Base-by-base conservation (phyloP, 2,888 invertebrate genomes). In the Microdon myrmicae region DNA sequence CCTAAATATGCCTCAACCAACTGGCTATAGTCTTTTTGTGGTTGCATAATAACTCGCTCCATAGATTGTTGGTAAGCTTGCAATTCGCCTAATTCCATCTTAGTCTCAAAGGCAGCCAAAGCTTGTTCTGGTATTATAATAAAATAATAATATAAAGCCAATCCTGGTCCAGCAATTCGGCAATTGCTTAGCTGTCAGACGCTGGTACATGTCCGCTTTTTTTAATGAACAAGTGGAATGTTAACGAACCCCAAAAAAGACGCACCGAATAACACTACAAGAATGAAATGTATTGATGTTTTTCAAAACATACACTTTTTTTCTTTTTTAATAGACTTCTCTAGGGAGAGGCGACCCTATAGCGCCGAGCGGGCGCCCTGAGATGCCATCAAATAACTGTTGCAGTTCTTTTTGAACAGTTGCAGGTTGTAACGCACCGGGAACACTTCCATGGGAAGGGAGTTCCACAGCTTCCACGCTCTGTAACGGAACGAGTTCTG, bases 1-100 rank as follows among this genome's bases (percentile, higher is more conserved):
- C 91, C 90, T 79, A 95, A 95, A 79, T 94, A 93, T 3, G 92
- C 90, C 71, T 89, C 88, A 8, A 93, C 89, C 79, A 94, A 94
- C 73, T 92, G 90, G 66, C 88, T 86, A 79, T 91, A 95, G 76
- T 92, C 92, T 32, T 88, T 84, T 70, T 92, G 89, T 3, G 96
- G 96, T 53, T 91, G 88, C 44, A 89, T 84, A 44, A 94, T 88
- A 23, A 88, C 84, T 54, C 84, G 83, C 78, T 92, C 90, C 66
- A 87, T 84, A 49, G 89, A 88, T 59, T 85, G 83, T 74, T 90
- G 89, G 82, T 90, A 95, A 35, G 88, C 87, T 25, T 87, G 82
- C 61, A 96, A 79, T 76, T 91, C 92, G 73, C 94, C 94, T 67
- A 89, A 81, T 81, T 96, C 95, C 76, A 93, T 86, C 79, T 90